Evolutionary conservation across 1,140 invertebrate genomes (phyloP).

Genomic region (Psilanteris sp.): DNA sequence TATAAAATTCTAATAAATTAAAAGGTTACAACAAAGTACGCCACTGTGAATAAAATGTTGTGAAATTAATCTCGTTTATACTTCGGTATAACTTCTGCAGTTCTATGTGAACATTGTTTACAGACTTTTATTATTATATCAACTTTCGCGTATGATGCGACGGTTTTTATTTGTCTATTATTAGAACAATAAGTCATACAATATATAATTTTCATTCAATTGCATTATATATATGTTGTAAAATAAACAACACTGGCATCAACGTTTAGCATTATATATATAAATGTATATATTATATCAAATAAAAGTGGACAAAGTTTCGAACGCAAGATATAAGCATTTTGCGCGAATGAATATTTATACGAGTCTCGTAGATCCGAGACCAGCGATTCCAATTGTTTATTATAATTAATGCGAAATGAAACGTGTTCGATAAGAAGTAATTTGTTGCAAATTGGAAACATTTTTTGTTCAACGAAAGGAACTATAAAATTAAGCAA

Average conservation of each 20-base stretch:
- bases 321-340: too few relatives aligned
- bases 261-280: too few relatives aligned
- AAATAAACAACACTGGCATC: background rate
- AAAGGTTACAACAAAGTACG: constrained; percentile 18
- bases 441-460: too few relatives aligned
- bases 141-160: background rate
- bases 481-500: too few relatives aligned
- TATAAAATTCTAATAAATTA: constrained; percentile 32
- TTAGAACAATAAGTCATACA: background rate
- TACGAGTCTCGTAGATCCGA: too few relatives aligned
- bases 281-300: too few relatives aligned
- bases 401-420: too few relatives aligned
- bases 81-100: constrained; percentile 8
- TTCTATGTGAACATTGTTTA: constrained; percentile 18
- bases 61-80: constrained; percentile 36
- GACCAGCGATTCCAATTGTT: too few relatives aligned
- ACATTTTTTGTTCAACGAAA: too few relatives aligned
- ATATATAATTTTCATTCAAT: background rate
- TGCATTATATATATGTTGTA: constrained; percentile 7
- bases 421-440: too few relatives aligned
- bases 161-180: constrained; percentile 4
- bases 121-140: constrained; percentile 28
- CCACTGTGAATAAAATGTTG: constrained; percentile 11
- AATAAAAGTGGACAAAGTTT: too few relatives aligned
- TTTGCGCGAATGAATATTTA: too few relatives aligned